Base-by-base conservation (phyloP, 2,113 vertebrate species). In the Garra rufa region DNA sequence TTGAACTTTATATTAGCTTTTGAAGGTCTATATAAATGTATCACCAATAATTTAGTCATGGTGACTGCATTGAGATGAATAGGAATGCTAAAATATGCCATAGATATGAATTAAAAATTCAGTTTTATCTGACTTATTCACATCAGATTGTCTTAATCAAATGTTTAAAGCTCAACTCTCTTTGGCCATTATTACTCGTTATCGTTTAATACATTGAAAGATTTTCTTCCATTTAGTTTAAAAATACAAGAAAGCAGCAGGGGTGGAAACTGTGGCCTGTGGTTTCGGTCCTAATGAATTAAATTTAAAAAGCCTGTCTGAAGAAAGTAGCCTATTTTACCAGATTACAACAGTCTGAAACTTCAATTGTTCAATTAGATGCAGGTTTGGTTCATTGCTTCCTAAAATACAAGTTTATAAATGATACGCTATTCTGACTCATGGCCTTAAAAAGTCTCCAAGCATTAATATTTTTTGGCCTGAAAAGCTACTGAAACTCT, bases 281-380 rank as follows among this genome's bases (percentile, higher is more conserved):
- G 6, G 70, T 73, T 46, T 14, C 5, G 46, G 30, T 69, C 65
- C 30, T 38, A 69, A 38, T 69, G 41, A 44, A 46, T 73, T 24
- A 3, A 46, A 46, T 9, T 14, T 26, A 46, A 73, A 67, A 67
- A 67, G 15, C 34, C 15, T 67, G 3, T 46, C 41, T 73, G 6
- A 73, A 73, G n/a, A 46, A 73, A 46, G n/a, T 26, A 46, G 13
- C n/a, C 70, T 13, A 73, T 69, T n/a, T n/a, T 69, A 69, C 30
- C n/a, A 59, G 24, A 59, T 67, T 9, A 34, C 30, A 73, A 73
- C 43, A 38, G 65, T 17, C 14, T 38, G 14, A 69, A 69, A 69
- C 28, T 30, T 69, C 30, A 69, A 10, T 69, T 19, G 55, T 59
- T 24, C 55, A 24, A 59, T 59, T 59, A 69, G 65, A 34, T 69